Base-by-base conservation (phyloP, 2,113 vertebrate genomes). In the Apistogramma diplotaenia region DNA sequence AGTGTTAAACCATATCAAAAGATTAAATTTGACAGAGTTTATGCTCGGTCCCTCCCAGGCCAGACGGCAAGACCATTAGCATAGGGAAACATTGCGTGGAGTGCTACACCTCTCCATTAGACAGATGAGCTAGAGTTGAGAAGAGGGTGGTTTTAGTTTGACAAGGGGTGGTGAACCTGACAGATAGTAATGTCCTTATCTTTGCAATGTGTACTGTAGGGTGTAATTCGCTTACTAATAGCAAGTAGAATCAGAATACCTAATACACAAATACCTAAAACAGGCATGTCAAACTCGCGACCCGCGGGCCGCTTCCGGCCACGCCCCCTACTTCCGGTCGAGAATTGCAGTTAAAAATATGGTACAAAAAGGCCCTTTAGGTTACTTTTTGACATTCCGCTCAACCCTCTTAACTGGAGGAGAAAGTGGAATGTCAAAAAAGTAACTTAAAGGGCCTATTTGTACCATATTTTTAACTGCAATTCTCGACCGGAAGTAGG, bases 1-100 rank as follows among this genome's bases (percentile, higher is more conserved):
- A 65, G 74, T 46, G 72, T 89, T 81, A 86, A 89, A 81, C 78
- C 78, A 84, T 89, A 92, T 89, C 91, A 89, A 91, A 88, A 89
- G 76, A 91, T 93, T 85, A 59, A 72, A 89, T 87, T 91, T 74
- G 74, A 89, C 57, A 73, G 72, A 84, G 80, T 86, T 71, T 25
- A 10, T 31, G 10, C 79, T 84, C 57, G 76, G 87, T 87, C 61
- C 74, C 55, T 85, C 75, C 49, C 43, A 29, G 65, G 67, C 65
- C 73, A 86, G 71, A 65, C 75, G 88, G 60, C 49, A 55, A 71
- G 53, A 61, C 8, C 70, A 89, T 89, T 88, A 89, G 73, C 79
- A 80, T 21, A 37, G 29, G 25, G 74, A 75, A 85, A 87, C 84
- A 88, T 19, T 53, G 81, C 67, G 57, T 27, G 40, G 46, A 67